Evolutionary conservation across 2,113 vertebrate species (phyloP).

Genomic region (Benitochromis conjunctus): DNA sequence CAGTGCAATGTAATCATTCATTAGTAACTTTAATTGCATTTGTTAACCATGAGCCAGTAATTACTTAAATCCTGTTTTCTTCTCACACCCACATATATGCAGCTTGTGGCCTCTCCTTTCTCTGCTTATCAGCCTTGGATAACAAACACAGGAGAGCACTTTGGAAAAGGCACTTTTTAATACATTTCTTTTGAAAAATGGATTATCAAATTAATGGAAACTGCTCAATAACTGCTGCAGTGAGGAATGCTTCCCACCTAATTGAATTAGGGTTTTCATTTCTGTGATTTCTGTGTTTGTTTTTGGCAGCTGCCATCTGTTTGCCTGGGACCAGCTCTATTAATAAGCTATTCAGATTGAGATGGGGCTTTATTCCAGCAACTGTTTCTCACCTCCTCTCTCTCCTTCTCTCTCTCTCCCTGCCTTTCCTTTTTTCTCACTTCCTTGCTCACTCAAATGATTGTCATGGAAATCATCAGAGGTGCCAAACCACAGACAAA

Average conservation of each 20-base stretch:
- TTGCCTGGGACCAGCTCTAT: slow-evolving; percentile 69
- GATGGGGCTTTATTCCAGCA: slow-evolving; percentile 67
- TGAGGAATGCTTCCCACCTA: slow-evolving; percentile 64
- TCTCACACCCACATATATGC: slow-evolving; percentile 38
- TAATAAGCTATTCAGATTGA: slow-evolving; percentile 74
- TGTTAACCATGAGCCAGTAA: slow-evolving; percentile 49
- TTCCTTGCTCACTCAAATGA: slow-evolving; percentile 51
- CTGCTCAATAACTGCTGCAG: slow-evolving; percentile 60
- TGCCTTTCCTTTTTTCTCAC: slow-evolving; percentile 16
- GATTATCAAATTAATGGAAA: slow-evolving; percentile 74
- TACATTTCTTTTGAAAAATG: slow-evolving; percentile 48
- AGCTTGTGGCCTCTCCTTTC: slow-evolving; percentile 26
- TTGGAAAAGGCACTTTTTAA: slow-evolving; percentile 35
- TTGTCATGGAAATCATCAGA: slow-evolving; percentile 75
- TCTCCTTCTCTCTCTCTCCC: slow-evolving; percentile 19
- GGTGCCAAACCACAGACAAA: slow-evolving; percentile 70
- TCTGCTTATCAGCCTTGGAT: slow-evolving; percentile 37
- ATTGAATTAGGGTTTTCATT: slow-evolving; percentile 73
- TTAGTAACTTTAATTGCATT: slow-evolving; percentile 54
- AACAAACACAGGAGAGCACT: slow-evolving; percentile 51
- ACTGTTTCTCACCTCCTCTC: slow-evolving; percentile 68
- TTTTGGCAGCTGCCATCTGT: slow-evolving; percentile 75
- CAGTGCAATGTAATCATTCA: slow-evolving; percentile 17
- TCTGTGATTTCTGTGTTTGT: slow-evolving; percentile 64
- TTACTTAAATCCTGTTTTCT: slow-evolving; percentile 57